phyloP scores from a whole-genome alignment of 1,140 invertebrate genomes.

The Aphelenchoides fujianensis region DNA sequence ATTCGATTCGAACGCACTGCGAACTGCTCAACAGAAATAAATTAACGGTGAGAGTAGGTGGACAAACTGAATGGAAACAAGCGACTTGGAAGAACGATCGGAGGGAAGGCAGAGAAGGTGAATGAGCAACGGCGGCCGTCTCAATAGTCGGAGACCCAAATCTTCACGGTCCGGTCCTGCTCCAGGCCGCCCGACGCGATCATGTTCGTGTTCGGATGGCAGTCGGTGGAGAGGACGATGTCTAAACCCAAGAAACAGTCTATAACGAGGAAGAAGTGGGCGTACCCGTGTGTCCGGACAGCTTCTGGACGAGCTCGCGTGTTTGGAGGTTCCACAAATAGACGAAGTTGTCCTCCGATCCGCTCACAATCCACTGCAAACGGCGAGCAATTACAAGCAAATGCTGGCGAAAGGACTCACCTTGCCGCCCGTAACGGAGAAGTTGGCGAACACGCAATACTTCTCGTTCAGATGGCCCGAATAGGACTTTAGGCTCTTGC shows the following conservation, averaged over 20 bases:
- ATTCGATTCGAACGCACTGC: too few species aligned
- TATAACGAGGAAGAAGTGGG: too few species aligned
- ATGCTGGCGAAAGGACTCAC: conserved; percentile 66
- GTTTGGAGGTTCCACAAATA: conserved; percentile 99
- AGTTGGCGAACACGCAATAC: conserved; percentile 99
- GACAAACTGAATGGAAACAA: too few species aligned
- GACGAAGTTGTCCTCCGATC: conserved; percentile 98
- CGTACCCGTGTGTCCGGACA: conserved; percentile 86
- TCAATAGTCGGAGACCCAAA: conserved; percentile 86
- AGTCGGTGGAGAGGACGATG: conserved; percentile 93
- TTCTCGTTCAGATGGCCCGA: conserved; percentile 97
- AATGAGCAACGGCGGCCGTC: background rate
- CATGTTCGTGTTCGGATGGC: conserved; percentile 97
- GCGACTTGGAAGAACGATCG: too few species aligned
- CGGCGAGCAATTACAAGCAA: conserved; percentile 43
- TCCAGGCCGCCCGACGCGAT: conserved; percentile 97
- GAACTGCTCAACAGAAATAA: too few species aligned
- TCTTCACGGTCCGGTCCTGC: conserved; percentile 96
- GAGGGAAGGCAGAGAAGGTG: background rate
- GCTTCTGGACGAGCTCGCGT: conserved; percentile 96
- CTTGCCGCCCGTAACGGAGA: conserved; percentile 98
- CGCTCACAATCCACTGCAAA: conserved; percentile 94
- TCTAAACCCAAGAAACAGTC: conserved; percentile 74
- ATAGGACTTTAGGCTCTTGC: conserved; percentile 89
- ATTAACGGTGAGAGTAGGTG: too few species aligned